These are phyloP conservation scores for Melopsittacus undulatus DNA, from an alignment of 2,797 vertebrate genomes.

Conservation along the genomic window DNA sequence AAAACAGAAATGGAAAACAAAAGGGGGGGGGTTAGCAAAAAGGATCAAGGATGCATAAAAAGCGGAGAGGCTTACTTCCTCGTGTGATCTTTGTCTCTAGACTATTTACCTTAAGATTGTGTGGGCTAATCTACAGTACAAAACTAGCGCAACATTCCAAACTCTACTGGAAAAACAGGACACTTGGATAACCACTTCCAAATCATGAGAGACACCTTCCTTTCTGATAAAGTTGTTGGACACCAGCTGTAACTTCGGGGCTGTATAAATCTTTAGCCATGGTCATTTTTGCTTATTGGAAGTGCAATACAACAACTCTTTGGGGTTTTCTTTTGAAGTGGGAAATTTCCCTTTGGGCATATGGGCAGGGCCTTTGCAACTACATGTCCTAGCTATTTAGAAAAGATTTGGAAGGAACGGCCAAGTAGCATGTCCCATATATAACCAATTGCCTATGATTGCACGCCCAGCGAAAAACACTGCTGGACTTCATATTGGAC, in stretches of 20 bases:
- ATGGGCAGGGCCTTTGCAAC: neutral
- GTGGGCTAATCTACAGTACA: constrained; percentile 1
- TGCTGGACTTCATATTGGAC: neutral
- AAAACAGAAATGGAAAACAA: neutral
- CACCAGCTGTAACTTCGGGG: neutral
- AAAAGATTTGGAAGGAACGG: neutral
- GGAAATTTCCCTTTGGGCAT: neutral
- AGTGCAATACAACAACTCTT: neutral
- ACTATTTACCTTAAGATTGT: constrained; percentile 31
- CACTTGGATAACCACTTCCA: constrained; percentile 40
- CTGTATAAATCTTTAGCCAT: neutral
- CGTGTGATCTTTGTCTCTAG: neutral
- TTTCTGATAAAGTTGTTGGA: constrained; percentile 44
- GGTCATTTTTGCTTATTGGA: neutral
- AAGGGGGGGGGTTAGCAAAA: neutral
- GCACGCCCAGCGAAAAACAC: neutral
- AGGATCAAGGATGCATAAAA: neutral
- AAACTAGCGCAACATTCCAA: constrained; percentile 40
- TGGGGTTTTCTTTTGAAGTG: neutral
- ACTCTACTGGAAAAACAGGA: constrained; percentile 34
- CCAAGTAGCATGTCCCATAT: neutral
- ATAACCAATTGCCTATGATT: neutral
- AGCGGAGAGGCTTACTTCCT: neutral
- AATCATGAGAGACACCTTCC: neutral
- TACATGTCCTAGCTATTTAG: neutral